phyloP scores from a whole-genome alignment of 2,888 invertebrate genomes.

The Cephus pygmeus region DNA sequence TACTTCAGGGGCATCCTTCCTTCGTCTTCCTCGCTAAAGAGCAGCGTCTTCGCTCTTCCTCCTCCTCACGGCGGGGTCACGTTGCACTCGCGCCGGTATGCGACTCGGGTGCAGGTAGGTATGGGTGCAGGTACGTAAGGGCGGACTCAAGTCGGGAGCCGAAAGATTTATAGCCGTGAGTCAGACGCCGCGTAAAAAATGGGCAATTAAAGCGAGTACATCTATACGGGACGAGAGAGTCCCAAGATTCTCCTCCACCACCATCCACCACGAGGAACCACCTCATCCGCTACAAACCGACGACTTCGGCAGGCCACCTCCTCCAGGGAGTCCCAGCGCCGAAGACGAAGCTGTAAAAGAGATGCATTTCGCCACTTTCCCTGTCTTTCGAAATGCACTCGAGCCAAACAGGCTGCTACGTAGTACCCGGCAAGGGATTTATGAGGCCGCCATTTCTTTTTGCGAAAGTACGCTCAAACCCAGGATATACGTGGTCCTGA shows the following conservation, averaged over 20 bases:
- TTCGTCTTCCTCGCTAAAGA: conserved; percentile 4
- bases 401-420: not conserved
- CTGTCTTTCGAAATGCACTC: not conserved
- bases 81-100: not conserved
- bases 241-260: not conserved
- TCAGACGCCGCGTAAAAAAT: conserved; percentile 38
- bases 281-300: not conserved
- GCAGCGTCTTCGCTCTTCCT: conserved; percentile 37
- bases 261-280: not conserved
- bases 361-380: not conserved
- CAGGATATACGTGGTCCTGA: too few relatives aligned
- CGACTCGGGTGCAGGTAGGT: not conserved
- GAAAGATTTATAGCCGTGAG: conserved; percentile 42
- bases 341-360: not conserved
- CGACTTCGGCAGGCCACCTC: not conserved
- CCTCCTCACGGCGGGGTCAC: conserved; percentile 13
- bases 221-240: not conserved
- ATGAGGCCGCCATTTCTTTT: not conserved
- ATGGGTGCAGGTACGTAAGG: not conserved
- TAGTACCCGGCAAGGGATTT: not conserved
- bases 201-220: conserved; percentile 38
- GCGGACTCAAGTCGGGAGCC: conserved; percentile 19
- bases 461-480: not conserved
- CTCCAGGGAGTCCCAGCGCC: not conserved
- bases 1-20: not conserved